Percentiles rank a stretch among this genome's conserved stretches.
Evolutionary conservation across 2,797 vertebrate genomes (phyloP).

Genomic region (Chlorospingus flavigularis): DNA sequence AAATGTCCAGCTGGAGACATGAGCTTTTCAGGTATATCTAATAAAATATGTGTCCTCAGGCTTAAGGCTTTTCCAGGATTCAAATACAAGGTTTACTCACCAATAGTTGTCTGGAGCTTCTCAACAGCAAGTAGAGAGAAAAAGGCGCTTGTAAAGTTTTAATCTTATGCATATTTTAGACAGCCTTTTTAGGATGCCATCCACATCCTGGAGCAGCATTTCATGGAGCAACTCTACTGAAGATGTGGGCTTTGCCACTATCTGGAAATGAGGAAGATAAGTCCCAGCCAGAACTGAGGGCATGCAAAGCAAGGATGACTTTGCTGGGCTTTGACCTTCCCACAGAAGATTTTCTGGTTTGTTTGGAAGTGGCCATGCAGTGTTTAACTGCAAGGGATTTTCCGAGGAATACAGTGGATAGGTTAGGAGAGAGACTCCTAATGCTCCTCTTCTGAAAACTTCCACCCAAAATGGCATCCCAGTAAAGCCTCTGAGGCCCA

Average conservation of each 20-base stretch:
- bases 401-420: background rate
- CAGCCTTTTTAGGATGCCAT: background rate
- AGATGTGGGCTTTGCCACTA: background rate
- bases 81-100: background rate
- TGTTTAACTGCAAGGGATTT: background rate
- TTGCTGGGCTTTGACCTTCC: background rate
- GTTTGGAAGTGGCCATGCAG: background rate
- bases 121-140: background rate
- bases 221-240: background rate
- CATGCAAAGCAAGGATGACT: background rate
- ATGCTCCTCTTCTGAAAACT: background rate
- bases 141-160: background rate
- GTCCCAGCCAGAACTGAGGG: background rate
- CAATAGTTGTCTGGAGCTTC: background rate
- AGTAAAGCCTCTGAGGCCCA: background rate
- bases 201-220: background rate
- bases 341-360: background rate
- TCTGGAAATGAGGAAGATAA: background rate
- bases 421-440: background rate
- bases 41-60: background rate
- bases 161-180: background rate
- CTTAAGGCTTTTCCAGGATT: background rate
- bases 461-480: background rate
- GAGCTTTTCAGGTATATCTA: background rate
- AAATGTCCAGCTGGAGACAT: background rate